phyloP scores from a whole-genome alignment of 2,797 vertebrate genomes.

The Odontamblyopus rebecca region DNA sequence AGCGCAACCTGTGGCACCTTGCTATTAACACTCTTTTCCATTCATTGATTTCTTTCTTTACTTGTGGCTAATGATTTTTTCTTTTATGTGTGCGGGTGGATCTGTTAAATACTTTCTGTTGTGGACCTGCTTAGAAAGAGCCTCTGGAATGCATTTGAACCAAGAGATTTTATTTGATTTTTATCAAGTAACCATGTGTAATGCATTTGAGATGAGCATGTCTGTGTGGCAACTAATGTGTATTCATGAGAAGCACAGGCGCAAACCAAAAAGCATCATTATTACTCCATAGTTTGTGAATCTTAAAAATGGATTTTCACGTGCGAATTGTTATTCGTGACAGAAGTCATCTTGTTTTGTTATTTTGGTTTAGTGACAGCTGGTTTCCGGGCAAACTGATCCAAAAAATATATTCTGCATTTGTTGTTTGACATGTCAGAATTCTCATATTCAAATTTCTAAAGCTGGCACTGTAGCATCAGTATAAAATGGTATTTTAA shows the following conservation, averaged over 20 bases:
- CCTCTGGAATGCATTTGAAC: constrained; percentile 44
- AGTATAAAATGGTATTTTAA: not conserved
- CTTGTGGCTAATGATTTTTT: constrained; percentile 46
- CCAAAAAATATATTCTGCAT: constrained; percentile 5
- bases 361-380: constrained; percentile 9
- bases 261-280: constrained; percentile 29
- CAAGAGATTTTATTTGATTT: constrained; percentile 46
- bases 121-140: constrained; percentile 21
- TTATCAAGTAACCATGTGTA: constrained; percentile 47
- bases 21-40: constrained; percentile 63
- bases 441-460: not conserved
- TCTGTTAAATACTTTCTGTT: constrained; percentile 46
- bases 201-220: constrained; percentile 58
- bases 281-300: constrained; percentile 12
- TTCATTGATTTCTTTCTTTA: constrained; percentile 66
- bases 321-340: not conserved
- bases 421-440: constrained; percentile 5
- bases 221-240: constrained; percentile 43
- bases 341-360: constrained; percentile 5
- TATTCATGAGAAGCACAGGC: constrained; percentile 35
- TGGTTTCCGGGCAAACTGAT: constrained; percentile 3
- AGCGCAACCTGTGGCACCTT: constrained; percentile 39
- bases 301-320: constrained; percentile 6
- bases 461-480: not conserved
- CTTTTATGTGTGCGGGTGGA: constrained; percentile 49